Percentiles rank a stretch among this genome's conserved stretches.
Conservation (phyloP, 2,888 invertebrate species). For the Parapristionchus giblindavisi region DNA sequence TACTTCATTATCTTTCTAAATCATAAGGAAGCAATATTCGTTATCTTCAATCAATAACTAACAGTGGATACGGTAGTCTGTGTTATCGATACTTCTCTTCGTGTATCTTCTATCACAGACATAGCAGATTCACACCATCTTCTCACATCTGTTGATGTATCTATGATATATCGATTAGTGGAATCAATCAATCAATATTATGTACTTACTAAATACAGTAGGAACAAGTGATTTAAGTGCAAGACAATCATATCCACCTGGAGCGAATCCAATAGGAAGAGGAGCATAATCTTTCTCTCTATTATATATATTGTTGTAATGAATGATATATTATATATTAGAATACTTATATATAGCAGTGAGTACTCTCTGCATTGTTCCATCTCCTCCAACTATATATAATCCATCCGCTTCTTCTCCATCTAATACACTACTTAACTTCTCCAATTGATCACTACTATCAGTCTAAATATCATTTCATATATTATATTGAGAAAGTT, state of each 20-base stretch:
- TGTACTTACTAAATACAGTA: conserved; percentile 46
- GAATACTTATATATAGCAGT: conserved; percentile 55
- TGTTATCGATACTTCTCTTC: conserved; percentile 41
- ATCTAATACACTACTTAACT: conserved; percentile 60
- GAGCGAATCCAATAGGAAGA: conserved; percentile 63
- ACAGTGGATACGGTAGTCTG: conserved; percentile 23
- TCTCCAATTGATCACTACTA: conserved; percentile 57
- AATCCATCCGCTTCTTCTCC: conserved; percentile 63
- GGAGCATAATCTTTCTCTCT: conserved; percentile 41
- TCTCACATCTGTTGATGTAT: conserved; percentile 52
- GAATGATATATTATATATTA: background rate
- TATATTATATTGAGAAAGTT: conserved; percentile 8
- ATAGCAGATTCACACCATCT: conserved; percentile 64
- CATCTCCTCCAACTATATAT: conserved; percentile 67
- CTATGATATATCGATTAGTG: background rate
- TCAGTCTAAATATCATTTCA: conserved; percentile 49
- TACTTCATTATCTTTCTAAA: conserved; percentile 10
- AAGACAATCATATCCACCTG: conserved; percentile 62
- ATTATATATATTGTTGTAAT: background rate
- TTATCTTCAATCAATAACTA: background rate
- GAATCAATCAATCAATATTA: background rate
- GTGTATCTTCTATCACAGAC: conserved; percentile 63
- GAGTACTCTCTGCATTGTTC: conserved; percentile 60
- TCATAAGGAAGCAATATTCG: background rate
- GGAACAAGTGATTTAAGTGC: conserved; percentile 52